phyloP scores from a whole-genome alignment of 1,140 invertebrate species.

The Wiebesia pumilae region DNA sequence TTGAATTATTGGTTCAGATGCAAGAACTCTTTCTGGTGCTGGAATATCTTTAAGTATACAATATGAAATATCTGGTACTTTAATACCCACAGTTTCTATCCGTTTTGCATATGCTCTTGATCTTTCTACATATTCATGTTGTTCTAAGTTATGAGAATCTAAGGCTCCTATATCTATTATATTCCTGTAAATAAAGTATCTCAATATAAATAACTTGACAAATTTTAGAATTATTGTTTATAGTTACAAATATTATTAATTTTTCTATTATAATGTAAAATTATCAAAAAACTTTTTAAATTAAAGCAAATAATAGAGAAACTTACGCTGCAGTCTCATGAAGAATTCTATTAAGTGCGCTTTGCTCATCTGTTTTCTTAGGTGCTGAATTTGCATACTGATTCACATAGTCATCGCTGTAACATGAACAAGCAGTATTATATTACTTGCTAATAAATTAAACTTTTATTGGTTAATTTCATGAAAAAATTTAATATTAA shows the following conservation, averaged over 20 bases:
- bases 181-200: slow-evolving; percentile 78
- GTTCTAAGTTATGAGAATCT: slow-evolving; percentile 86
- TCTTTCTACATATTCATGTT: slow-evolving; percentile 86
- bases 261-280: slow-evolving; percentile 39
- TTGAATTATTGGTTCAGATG: slow-evolving; percentile 73
- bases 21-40: slow-evolving; percentile 77
- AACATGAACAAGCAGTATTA: slow-evolving; percentile 59
- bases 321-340: slow-evolving; percentile 92
- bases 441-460: slow-evolving; percentile 39
- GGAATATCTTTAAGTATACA: slow-evolving; percentile 78
- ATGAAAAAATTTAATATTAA: background rate
- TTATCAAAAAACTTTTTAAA: background rate
- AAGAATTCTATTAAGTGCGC: slow-evolving; percentile 88
- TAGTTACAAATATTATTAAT: background rate
- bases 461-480: background rate
- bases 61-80: slow-evolving; percentile 68
- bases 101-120: slow-evolving; percentile 82
- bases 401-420: slow-evolving; percentile 80
- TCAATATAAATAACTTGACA: background rate
- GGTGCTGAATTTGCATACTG: slow-evolving; percentile 80
- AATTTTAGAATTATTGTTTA: background rate
- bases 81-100: slow-evolving; percentile 74
- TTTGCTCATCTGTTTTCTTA: slow-evolving; percentile 91
- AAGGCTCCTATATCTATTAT: slow-evolving; percentile 89
- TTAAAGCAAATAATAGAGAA: slow-evolving; percentile 15